Base-by-base conservation (phyloP, 1,140 invertebrate genomes). In the Bombyx mandarina region DNA sequence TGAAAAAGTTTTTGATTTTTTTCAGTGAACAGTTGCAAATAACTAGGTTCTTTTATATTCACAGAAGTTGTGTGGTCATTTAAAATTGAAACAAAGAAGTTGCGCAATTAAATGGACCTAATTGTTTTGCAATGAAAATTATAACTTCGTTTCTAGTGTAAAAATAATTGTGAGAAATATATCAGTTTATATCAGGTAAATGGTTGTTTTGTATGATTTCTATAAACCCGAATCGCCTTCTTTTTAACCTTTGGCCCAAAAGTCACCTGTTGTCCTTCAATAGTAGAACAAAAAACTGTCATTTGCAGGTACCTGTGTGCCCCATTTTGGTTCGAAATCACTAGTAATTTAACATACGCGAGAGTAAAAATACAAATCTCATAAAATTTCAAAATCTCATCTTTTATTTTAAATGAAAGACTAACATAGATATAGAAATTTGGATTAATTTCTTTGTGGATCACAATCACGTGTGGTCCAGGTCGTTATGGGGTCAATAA, bases 131-230 rank as follows among this genome's bases (percentile, higher is more conserved):
- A 77, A 86, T 86, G 83, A 86, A 79, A 83, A 81, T 79, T 75
- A 75, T 82, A 79, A 86, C 78, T 85, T 86, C 79, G 77, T 77
- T 83, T 76, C 72, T 78, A 82, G 83, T 86, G 75, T 86, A 86
- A 86, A 86, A 86, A 86, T 86, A 86, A 85, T 86, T 85, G 79
- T 86, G 83, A 85, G 75, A 82, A 86, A 79, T 84, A 86, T 79
- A 83, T 68, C 75, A 71, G 71, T 74, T 74, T 77, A 78, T 66
- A 68, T 77, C 81, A 83, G 80, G 83, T 83, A 83, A 86, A 73
- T 69, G 63, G 66, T 71, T 71, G 71, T 80, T 83, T 73, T 69
- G 68, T 67, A 45, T 76, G 65, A 57, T 57, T 43, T 54, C 46
- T 8, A 61, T 66, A 43, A 57, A 50, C 58, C 6, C 10, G 42